Evolutionary conservation across 2,888 invertebrate species (phyloP).

Genomic region (Meghimatium bilineatum): DNA sequence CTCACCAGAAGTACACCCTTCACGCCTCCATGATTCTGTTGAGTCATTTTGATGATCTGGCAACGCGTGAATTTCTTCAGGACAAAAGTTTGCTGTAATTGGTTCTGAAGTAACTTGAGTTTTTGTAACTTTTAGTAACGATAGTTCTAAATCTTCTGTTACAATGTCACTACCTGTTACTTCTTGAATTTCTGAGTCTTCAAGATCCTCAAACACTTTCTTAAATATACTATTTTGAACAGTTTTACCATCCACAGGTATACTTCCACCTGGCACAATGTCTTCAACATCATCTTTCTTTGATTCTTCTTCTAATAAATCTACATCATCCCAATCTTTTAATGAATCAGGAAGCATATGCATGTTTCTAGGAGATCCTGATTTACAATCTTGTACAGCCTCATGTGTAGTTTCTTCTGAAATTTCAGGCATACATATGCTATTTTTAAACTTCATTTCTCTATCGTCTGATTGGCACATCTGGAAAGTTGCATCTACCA

Average conservation of each 20-base stretch:
- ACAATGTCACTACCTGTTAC: background rate
- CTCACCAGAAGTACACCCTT: background rate
- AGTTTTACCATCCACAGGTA: background rate
- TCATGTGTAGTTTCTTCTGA: background rate
- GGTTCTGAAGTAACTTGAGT: background rate
- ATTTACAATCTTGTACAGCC: background rate
- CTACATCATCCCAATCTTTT: background rate
- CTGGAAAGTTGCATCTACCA: background rate
- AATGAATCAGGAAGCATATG: background rate
- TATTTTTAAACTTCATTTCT: background rate
- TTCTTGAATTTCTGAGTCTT: background rate
- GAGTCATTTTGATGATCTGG: background rate
- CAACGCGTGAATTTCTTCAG: too few relatives aligned
- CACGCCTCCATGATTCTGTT: background rate
- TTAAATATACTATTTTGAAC: background rate
- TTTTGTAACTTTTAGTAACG: background rate
- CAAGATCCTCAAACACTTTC: background rate
- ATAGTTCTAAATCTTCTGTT: background rate
- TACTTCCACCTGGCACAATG: background rate
- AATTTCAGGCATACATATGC: background rate
- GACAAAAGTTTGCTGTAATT: background rate
- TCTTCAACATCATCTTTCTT: too few relatives aligned
- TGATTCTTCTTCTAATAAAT: conserved; percentile 25
- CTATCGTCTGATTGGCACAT: background rate
- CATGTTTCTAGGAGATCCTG: background rate